Evolutionary conservation across 1,140 invertebrate genomes (phyloP), one percentile per base, ranked within the genome.

Genomic region (Apis laboriosa): DNA sequence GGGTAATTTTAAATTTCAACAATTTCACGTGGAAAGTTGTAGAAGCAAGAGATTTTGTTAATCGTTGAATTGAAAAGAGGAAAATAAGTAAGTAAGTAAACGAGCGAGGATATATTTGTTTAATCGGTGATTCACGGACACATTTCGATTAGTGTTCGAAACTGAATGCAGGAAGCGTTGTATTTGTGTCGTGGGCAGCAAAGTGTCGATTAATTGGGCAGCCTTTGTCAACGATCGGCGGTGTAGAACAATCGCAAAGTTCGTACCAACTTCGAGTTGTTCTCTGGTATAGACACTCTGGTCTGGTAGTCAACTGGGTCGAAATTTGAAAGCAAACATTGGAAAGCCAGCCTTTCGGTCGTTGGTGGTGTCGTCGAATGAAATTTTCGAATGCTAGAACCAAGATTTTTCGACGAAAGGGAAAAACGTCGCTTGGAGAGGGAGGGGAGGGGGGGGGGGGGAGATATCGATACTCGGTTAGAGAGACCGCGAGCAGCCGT

Each of bases 401-500:
- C 53, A 72, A 56, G 56, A 43, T 43, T 43, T 43, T 9, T 28
- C 61, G 17, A 21, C n/a, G 24, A 28, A 53, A 28, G 24, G 64
- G 60, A 68, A 64, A 49, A 66, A 9, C 34, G 66, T 17, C 9
- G 7, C 9, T n/a, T 2, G 56, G 4, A 51, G 9, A 24, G 63
- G 56, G 4, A 51, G 9, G 34, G 63, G n/a, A n/a, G n/a, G n/a
- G n/a, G n/a, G n/a, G n/a, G n/a, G n/a, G n/a, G n/a, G n/a, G n/a
- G n/a, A n/a, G n/a, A 73, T 68, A 85, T 79, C 75, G 79, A 85
- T 82, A 79, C 61, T 21, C 9, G 28, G n/a, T 55, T 64, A n/a
- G 61, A 71, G 70, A 85, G 71, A 82, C 79, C 85, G 64, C 79
- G 79, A 77, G 28, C 56, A 51, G 19, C 11, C 51, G 73, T 86